Evolutionary conservation across 2,888 invertebrate species (phyloP).

Genomic region (Nysson spinosus): DNA sequence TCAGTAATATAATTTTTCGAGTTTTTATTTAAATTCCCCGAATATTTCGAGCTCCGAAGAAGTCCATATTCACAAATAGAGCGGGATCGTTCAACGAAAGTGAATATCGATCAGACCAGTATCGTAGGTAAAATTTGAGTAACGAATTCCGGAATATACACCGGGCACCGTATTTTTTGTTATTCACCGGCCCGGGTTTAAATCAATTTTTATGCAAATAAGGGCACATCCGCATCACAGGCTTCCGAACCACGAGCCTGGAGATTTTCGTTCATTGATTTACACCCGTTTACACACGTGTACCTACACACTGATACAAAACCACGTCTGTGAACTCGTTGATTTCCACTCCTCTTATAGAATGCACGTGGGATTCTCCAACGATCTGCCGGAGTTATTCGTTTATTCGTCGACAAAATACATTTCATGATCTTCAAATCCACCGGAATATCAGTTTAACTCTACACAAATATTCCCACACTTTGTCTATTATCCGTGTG

Average conservation of each 20-base stretch:
- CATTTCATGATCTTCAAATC: constrained; percentile 31
- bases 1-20: too few species aligned
- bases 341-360: constrained; percentile 29
- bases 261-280: constrained; percentile 54
- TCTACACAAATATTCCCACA: constrained; percentile 25
- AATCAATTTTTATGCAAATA: constrained; percentile 61
- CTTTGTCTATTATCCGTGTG: constrained; percentile 2
- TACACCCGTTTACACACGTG: constrained; percentile 49
- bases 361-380: constrained; percentile 26
- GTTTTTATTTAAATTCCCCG: too few species aligned
- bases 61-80: too few species aligned
- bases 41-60: too few species aligned
- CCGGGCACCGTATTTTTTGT: constrained; percentile 10
- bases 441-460: constrained; percentile 33
- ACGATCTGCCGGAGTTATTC: background rate
- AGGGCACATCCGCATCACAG: constrained; percentile 23
- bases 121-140: constrained; percentile 32
- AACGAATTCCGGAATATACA: constrained; percentile 41
- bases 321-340: constrained; percentile 16
- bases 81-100: constrained; percentile 40
- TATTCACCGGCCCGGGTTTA: constrained; percentile 31
- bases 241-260: constrained; percentile 16
- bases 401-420: constrained; percentile 31
- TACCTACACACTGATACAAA: constrained; percentile 6
- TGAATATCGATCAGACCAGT: constrained; percentile 34